Evolutionary conservation across 2,797 vertebrate genomes (phyloP).

Genomic region (Poeciliopsis paucimaculata): DNA sequence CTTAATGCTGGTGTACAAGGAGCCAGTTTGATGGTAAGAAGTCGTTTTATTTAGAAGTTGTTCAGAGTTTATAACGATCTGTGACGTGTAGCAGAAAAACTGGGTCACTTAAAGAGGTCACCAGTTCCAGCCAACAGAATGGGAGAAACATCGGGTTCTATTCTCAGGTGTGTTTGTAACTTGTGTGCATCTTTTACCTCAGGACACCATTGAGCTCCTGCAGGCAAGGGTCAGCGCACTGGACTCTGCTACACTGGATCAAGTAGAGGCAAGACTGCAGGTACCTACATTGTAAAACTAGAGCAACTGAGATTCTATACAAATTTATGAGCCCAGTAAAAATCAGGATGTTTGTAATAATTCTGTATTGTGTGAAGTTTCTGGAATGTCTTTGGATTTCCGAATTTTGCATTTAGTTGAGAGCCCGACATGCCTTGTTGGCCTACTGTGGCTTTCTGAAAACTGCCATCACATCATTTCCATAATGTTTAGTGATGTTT

Average conservation of each 20-base stretch:
- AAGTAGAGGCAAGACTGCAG: slow-evolving; percentile 94
- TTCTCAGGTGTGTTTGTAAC: slow-evolving; percentile 2
- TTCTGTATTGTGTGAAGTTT: not conserved
- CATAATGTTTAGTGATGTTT: not conserved
- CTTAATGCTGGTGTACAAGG: slow-evolving; percentile 88
- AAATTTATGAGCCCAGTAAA: not conserved
- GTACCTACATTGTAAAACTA: slow-evolving; percentile 63
- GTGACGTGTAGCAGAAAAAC: slow-evolving; percentile 52
- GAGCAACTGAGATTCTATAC: not conserved
- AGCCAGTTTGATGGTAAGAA: slow-evolving; percentile 88
- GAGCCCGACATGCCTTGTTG: not conserved
- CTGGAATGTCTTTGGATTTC: not conserved
- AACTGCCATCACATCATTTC: not conserved
- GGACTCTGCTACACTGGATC: slow-evolving; percentile 90
- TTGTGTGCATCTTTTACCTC: slow-evolving; percentile 21
- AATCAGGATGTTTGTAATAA: not conserved
- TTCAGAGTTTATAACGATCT: slow-evolving; percentile 27
- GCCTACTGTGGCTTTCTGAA: not conserved
- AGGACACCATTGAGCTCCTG: slow-evolving; percentile 92
- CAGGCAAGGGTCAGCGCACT: slow-evolving; percentile 91
- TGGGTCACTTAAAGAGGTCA: slow-evolving; percentile 59
- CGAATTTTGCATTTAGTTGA: not conserved
- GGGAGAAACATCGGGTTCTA: slow-evolving; percentile 16
- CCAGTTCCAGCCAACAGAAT: slow-evolving; percentile 24
- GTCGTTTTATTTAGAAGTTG: slow-evolving; percentile 8